Conservation (phyloP, 2,888 invertebrate species). For the Macrophya annulata region DNA sequence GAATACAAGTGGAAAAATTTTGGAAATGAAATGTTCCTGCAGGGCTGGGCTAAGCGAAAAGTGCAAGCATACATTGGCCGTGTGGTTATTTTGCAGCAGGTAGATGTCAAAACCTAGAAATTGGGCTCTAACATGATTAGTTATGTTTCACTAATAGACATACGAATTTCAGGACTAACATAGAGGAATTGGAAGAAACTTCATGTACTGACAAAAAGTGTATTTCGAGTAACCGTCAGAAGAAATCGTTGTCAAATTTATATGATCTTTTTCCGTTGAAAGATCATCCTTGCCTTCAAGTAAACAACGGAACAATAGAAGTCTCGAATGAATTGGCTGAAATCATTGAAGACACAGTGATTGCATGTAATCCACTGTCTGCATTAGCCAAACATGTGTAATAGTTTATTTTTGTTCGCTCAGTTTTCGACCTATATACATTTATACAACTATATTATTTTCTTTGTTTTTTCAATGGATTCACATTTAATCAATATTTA, state of each 20-base stretch:
- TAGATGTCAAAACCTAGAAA: not conserved
- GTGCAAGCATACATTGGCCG: conserved; percentile 62
- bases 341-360: conserved; percentile 46
- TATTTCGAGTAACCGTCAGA: conserved; percentile 56
- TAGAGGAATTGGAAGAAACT: conserved; percentile 43
- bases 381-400: conserved; percentile 53
- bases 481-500: conserved; percentile 6
- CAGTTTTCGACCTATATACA: not conserved
- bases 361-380: conserved; percentile 53
- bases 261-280: conserved; percentile 44
- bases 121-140: not conserved
- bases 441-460: not conserved
- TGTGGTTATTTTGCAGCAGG: conserved; percentile 59
- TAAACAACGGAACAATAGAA: conserved; percentile 10
- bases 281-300: conserved; percentile 55
- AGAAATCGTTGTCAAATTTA: conserved; percentile 54
- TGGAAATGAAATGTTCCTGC: not conserved
- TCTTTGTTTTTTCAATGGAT: not conserved
- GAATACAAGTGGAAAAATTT: not conserved
- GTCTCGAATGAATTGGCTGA: conserved; percentile 19
- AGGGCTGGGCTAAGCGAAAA: conserved; percentile 58
- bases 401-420: not conserved
- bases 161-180: conserved; percentile 25
- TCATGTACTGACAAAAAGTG: conserved; percentile 60
- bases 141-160: not conserved